A percentile compares a stretch with the other conserved stretches of the same genome.
phyloP scores from a whole-genome alignment of 2,797 vertebrate species.

The Ceyx erithaca region DNA sequence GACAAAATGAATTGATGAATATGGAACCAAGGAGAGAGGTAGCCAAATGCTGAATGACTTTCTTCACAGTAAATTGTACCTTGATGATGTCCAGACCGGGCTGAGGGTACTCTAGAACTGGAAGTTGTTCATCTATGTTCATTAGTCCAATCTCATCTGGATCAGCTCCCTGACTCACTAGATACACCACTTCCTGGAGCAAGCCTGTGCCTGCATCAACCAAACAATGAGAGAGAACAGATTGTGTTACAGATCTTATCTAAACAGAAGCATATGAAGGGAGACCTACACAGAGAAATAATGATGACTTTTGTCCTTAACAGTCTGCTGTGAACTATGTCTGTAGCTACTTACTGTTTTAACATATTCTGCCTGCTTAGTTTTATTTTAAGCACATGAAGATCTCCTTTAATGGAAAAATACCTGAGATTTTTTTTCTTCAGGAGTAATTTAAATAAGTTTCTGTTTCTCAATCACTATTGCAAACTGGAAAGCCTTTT shows the following conservation, averaged over 20 bases:
- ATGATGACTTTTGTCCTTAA: not conserved
- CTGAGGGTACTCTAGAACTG: slow-evolving; percentile 96
- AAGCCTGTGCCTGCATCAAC: slow-evolving; percentile 90
- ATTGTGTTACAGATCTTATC: slow-evolving; percentile 20
- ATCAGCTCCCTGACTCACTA: slow-evolving; percentile 97
- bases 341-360: not conserved
- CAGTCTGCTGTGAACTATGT: not conserved
- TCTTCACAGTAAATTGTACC: slow-evolving; percentile 76
- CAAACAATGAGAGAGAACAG: slow-evolving; percentile 42
- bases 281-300: not conserved
- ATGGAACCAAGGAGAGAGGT: not conserved
- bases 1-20: not conserved
- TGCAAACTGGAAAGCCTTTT: not conserved
- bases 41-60: not conserved
- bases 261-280: slow-evolving; percentile 19
- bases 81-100: slow-evolving; percentile 97
- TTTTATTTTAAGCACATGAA: not conserved
- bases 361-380: not conserved
- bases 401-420: not conserved
- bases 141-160: slow-evolving; percentile 97
- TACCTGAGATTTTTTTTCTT: not conserved
- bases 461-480: not conserved
- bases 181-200: slow-evolving; percentile 95
- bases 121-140: slow-evolving; percentile 98
- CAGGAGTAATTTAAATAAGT: not conserved